phyloP scores from a whole-genome alignment of 2,888 invertebrate species.

The Stegophylla sp. region DNA sequence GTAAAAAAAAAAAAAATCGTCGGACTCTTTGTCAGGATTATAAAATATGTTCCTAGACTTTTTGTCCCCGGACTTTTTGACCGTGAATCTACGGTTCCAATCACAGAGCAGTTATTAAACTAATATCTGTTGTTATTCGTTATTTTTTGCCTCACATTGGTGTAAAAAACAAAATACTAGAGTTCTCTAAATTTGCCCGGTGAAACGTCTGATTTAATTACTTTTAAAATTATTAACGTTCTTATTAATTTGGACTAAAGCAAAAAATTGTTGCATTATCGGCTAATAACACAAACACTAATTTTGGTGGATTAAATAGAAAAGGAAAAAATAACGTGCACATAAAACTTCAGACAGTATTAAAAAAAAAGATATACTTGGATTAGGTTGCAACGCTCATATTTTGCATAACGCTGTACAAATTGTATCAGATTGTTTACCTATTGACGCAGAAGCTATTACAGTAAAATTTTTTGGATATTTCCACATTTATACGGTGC shows the following conservation, averaged over 20 bases:
- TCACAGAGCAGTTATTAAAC: neutral
- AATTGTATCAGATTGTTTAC: conserved; percentile 62
- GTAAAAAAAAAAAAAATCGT: too few species aligned
- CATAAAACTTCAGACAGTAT: neutral
- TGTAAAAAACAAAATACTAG: conserved; percentile 32
- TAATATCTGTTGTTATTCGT: conserved; percentile 1
- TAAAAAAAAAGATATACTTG: conserved; percentile 61
- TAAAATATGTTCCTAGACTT: too few species aligned
- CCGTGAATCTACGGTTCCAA: too few species aligned
- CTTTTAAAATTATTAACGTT: conserved; percentile 22
- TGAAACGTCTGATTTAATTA: conserved; percentile 44
- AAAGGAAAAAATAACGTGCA: conserved; percentile 4
- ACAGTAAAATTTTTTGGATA: conserved; percentile 63
- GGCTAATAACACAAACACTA: conserved; percentile 59
- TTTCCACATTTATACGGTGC: conserved; percentile 64
- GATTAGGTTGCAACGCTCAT: conserved; percentile 63
- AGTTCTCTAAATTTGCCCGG: conserved; percentile 39
- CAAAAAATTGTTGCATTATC: conserved; percentile 44
- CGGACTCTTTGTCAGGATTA: too few species aligned
- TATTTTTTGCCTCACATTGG: conserved; percentile 5
- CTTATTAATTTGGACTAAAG: conserved; percentile 22
- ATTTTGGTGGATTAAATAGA: conserved; percentile 55
- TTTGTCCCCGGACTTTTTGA: too few species aligned
- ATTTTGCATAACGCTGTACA: conserved; percentile 63
- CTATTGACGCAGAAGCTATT: conserved; percentile 63